These are phyloP conservation scores for Planococcus citri DNA, from an alignment of 1,140 invertebrate species.

Conservation along the genomic window DNA sequence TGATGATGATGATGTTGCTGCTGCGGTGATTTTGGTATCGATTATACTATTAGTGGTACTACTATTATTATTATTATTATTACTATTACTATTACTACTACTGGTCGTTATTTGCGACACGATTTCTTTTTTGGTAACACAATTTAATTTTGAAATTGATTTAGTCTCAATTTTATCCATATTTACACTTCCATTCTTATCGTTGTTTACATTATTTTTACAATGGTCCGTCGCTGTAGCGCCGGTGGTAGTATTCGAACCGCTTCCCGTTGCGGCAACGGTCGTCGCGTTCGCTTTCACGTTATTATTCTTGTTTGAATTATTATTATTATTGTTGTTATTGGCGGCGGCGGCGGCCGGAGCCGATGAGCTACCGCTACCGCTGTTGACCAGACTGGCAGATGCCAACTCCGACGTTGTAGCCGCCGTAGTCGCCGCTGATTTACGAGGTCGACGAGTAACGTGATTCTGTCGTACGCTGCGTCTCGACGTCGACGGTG, in stretches of 20 bases:
- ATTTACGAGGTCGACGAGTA: not conserved
- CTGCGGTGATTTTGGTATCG: not conserved
- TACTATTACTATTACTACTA: too few relatives aligned
- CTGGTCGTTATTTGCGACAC: not conserved
- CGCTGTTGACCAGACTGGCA: not conserved
- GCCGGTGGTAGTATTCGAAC: not conserved
- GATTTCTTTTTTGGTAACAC: constrained; percentile 18
- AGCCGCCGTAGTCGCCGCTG: not conserved
- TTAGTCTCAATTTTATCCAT: not conserved
- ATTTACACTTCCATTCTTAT: not conserved
- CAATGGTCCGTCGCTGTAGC: not conserved
- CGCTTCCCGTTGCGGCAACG: too few relatives aligned
- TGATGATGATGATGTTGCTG: too few relatives aligned
- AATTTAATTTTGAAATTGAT: constrained; percentile 5
- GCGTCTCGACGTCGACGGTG: not conserved
- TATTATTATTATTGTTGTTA: constrained; percentile 10
- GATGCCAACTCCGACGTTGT: not conserved
- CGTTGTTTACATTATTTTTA: not conserved
- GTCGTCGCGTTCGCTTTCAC: not conserved
- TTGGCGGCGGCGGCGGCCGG: not conserved
- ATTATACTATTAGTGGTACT: not conserved
- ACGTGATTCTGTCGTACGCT: not conserved
- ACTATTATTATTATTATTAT: not conserved
- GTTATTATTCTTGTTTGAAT: constrained; percentile 8
- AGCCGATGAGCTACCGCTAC: not conserved